Base-by-base conservation (phyloP, 1,140 invertebrate genomes). In the Lordiphosa mommai region DNA sequence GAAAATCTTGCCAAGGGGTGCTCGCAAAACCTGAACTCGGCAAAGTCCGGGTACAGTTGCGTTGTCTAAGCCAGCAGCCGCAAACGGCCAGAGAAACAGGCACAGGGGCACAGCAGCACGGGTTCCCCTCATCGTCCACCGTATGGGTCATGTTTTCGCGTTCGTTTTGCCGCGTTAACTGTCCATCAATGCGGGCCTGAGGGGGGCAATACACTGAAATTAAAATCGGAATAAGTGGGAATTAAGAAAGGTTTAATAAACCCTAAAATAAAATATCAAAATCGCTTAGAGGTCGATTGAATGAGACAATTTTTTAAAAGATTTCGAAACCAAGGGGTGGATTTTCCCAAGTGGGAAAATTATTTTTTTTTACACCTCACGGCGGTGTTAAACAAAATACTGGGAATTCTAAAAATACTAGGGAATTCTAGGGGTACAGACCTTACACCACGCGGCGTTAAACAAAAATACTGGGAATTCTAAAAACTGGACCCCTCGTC, bases 91-190 rank as follows among this genome's bases (percentile, higher is more conserved):
- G 41, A 44, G 58, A 23, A 20, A 36, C 14, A 51, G 27, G n/a
- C 13, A 56, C 16, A 51, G 27, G 17, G 27, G 38, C 38, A 53
- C 13, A 20, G 40, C 38, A n/a, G 38, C 10, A 8, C 5, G 29
- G 23, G 4, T 8, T 0, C 9, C 8, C 8, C 32, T 5, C n/a
- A 12, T 13, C 13, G 17, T 40, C 17, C 34, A 10, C 50, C 27
- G 10, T 10, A 12, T 51, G 38, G 47, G 33, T 48, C 65, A 57
- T 58, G 66, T 82, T 82, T 80, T 73, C 76, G 77, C 77, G 77
- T 84, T 84, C 77, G 72, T 84, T 84, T 84, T 84, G 77, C 77
- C 77, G 77, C 77, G 77, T 84, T 84, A 84, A 84, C 77, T 84
- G 77, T 84, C 77, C 68, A 84, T 84, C 77, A 84, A 84, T 84